phyloP scores from a whole-genome alignment of 1,140 invertebrate genomes.

The Odontomachus brunneus region DNA sequence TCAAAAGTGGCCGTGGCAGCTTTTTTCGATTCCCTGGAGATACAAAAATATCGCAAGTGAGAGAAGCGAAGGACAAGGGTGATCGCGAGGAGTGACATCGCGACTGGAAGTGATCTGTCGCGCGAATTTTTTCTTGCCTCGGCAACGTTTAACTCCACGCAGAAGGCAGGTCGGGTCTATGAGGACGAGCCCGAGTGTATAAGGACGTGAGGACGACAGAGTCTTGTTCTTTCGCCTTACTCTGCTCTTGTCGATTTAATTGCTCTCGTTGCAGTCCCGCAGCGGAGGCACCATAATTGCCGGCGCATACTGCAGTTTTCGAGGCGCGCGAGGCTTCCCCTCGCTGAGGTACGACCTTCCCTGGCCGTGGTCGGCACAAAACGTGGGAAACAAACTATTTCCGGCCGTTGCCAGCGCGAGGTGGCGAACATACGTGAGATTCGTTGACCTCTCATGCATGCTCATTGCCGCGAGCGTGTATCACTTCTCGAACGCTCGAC shows the following conservation, averaged over 20 bases:
- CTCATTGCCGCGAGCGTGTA: neutral
- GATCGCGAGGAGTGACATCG: conserved; percentile 1
- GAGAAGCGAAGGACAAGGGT: neutral
- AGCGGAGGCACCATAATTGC: conserved; percentile 11
- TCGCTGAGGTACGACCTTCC: conserved; percentile 36
- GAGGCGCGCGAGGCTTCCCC: conserved; percentile 18
- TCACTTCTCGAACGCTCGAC: conserved; percentile 10
- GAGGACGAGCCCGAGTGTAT: neutral
- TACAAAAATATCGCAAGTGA: neutral
- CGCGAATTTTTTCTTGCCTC: conserved; percentile 18
- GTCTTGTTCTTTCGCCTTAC: conserved; percentile 25
- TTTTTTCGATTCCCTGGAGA: neutral
- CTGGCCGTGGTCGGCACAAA: neutral
- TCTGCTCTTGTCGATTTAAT: conserved; percentile 33
- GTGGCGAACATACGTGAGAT: conserved; percentile 14
- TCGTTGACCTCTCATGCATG: conserved; percentile 11
- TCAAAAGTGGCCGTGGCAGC: neutral
- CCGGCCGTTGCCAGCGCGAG: neutral
- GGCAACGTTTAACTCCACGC: neutral
- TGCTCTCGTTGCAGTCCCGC: neutral
- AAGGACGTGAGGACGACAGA: conserved; percentile 1
- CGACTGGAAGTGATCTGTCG: conserved; percentile 10
- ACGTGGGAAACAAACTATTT: conserved; percentile 29
- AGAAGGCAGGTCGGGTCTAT: conserved; percentile 4
- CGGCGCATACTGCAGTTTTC: conserved; percentile 5